Evolutionary conservation across 1,140 invertebrate species (phyloP), one percentile per base, ranked within the genome.

Genomic region (Micrasema longulum): DNA sequence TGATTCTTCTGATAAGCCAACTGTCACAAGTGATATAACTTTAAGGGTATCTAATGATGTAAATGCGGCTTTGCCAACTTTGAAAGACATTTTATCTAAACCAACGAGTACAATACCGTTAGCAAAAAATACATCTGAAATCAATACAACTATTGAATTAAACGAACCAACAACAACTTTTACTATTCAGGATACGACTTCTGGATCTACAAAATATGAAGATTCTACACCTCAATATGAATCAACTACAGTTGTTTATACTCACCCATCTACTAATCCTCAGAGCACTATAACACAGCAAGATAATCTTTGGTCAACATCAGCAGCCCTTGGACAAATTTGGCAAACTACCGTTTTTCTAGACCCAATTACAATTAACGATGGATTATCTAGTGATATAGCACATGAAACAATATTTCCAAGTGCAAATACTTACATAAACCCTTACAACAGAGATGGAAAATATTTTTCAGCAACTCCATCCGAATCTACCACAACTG

Each of bases 361-460:
- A 1, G 90, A 93, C 81, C 91, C 91, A 0, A 86, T 89, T 45
- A 88, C 87, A 18, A 88, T 93, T 18, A 93, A 93, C 77, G 90
- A 89, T 72, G 91, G 86, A 10, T 81, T 89, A 52, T 89, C 64
- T 6, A 68, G 47, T 18, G 71, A 71, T 50, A 5, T 23, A 0
- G 64, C 35, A 16, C 26, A 11, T 26, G 74, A 76, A 67, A 72
- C 67, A 5, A 71, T 76, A 50, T 41, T 70, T 64, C 67, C 74
- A 1, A 73, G 71, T 69, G 71, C 74, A 9, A 76, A 76, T 57
- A 76, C 74, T 1, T 76, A 76, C 43, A 16, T 60, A 31, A 31
- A 31, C 50, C 10, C 16, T 20, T n/a, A 45, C 48, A 6, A 76
- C 67, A 18, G 62, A 66, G 52, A 35, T 20, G 66, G 64, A 66